A percentile compares a stretch with the other conserved stretches of the same genome.
Evolutionary conservation across 2,888 invertebrate species (phyloP).

Genomic region (Leucozona laternaria): DNA sequence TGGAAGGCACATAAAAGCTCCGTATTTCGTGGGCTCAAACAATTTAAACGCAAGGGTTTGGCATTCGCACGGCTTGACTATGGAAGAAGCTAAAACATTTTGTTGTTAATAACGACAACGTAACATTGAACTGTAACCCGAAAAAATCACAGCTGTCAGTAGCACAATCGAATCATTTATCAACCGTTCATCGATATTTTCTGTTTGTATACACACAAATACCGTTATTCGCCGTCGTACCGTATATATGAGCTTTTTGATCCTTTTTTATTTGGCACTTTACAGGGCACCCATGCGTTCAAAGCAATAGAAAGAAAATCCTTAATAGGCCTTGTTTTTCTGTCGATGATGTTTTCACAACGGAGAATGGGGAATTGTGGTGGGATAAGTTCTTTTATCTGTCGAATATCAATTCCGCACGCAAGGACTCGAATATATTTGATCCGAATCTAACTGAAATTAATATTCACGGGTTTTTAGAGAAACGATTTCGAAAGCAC

Average conservation of each 20-base stretch:
- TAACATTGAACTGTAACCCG: constrained; percentile 30
- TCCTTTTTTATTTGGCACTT: constrained; percentile 51
- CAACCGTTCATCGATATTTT: constrained; percentile 71
- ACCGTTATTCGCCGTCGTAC: constrained; percentile 30
- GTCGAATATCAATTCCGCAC: constrained; percentile 7
- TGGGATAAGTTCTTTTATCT: constrained; percentile 27
- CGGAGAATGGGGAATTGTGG: neutral
- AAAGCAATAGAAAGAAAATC: constrained; percentile 36
- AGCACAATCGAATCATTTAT: constrained; percentile 75
- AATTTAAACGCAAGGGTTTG: constrained; percentile 32
- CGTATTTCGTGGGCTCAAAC: constrained; percentile 8
- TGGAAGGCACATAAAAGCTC: constrained; percentile 48
- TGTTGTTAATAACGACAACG: constrained; percentile 30
- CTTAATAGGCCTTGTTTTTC: constrained; percentile 34
- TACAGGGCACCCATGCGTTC: constrained; percentile 42
- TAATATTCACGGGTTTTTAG: constrained; percentile 32
- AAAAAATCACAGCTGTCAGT: constrained; percentile 71
- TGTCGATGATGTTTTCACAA: constrained; percentile 31
- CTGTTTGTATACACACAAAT: constrained; percentile 60
- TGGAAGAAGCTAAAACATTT: constrained; percentile 41
- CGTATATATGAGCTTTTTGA: constrained; percentile 42
- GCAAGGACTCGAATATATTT: constrained; percentile 18
- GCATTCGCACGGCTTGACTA: constrained; percentile 30
- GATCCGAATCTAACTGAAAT: constrained; percentile 24
- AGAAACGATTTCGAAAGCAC: constrained; percentile 11